Evolutionary conservation across 2,888 invertebrate species (phyloP).

Genomic region (Orchestes rusci): DNA sequence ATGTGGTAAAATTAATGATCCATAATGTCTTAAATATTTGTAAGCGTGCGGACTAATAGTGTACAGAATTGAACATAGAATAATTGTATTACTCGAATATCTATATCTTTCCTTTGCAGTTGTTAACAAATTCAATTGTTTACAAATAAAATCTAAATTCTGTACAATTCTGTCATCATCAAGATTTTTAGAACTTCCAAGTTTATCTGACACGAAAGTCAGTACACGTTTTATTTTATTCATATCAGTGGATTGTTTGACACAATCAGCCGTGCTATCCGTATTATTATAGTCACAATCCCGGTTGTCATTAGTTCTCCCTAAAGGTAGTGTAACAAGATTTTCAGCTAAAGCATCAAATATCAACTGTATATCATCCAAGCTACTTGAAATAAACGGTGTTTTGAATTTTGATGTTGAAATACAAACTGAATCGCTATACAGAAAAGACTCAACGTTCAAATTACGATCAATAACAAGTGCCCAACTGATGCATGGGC

Average conservation of each 20-base stretch:
- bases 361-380: constrained; percentile 8
- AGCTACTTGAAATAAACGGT: constrained; percentile 9
- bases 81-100: no score
- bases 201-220: no score
- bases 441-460: constrained; percentile 1
- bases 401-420: constrained; percentile 10
- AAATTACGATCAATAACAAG: background rate
- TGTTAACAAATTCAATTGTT: no score
- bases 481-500: background rate
- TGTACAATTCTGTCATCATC: no score
- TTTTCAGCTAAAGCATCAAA: constrained; percentile 9
- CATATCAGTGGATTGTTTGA: constrained; percentile 5
- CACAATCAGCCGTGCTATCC: background rate
- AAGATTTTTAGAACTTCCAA: no score
- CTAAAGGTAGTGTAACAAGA: constrained; percentile 7
- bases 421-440: background rate
- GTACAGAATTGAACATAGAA: no score
- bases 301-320: constrained; percentile 6
- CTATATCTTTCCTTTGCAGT: no score
- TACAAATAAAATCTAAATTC: no score
- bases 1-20: no score
- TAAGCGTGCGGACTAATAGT: no score
- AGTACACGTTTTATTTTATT: constrained; percentile 9
- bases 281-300: constrained; percentile 7
- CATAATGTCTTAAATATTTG: no score